These are phyloP conservation scores for Procambarus virginalis DNA, from an alignment of 1,140 invertebrate genomes.

Conservation along the genomic window DNA sequence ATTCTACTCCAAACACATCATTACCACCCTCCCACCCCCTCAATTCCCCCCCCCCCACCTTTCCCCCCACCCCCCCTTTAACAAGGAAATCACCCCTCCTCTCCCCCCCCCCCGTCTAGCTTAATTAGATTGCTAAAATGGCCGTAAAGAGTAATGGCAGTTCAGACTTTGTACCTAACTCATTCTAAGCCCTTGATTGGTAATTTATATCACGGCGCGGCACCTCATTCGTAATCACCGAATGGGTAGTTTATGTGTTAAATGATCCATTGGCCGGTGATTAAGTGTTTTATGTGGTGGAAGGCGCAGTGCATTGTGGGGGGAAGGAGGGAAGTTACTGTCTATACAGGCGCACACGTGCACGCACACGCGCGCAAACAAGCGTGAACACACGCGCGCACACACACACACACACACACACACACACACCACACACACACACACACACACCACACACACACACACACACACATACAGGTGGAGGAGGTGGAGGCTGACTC, in stretches of 20 bases:
- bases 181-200: neutral
- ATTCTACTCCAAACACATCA: no score
- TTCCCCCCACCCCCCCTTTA: neutral
- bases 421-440: no score
- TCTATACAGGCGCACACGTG: neutral
- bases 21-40: no score
- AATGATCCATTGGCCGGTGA: neutral
- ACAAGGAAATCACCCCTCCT: neutral
- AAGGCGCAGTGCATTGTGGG: neutral
- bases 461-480: no score
- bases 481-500: no score
- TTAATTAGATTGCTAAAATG: neutral
- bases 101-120: neutral
- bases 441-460: no score
- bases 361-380: neutral
- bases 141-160: conserved; percentile 2
- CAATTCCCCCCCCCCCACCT: no score
- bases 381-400: neutral
- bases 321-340: neutral
- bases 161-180: neutral
- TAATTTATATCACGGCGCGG: neutral
- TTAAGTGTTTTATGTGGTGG: neutral
- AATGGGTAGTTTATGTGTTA: neutral
- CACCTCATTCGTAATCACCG: neutral
- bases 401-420: neutral